Percentiles rank a stretch among this genome's conserved stretches.
phyloP scores from a whole-genome alignment of 2,888 invertebrate genomes.

The Miltochrista miniata region DNA sequence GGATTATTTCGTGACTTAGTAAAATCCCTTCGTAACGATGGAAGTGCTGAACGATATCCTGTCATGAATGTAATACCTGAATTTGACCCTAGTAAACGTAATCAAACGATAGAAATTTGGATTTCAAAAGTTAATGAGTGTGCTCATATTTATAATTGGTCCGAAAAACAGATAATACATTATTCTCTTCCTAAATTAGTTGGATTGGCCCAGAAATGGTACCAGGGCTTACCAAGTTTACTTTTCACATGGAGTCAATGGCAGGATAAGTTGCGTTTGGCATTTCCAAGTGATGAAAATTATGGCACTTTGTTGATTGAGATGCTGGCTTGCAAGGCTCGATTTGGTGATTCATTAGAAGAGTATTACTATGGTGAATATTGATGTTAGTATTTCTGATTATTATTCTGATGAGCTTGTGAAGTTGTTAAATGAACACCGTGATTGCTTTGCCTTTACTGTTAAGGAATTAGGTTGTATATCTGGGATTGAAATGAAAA shows the following conservation, averaged over 20 bases:
- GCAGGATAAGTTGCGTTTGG: neutral
- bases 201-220: neutral
- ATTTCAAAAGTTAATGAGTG: conserved; percentile 2
- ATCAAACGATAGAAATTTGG: neutral
- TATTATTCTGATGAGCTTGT: neutral
- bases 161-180: neutral
- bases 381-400: too few relatives aligned
- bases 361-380: neutral
- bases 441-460: too few relatives aligned
- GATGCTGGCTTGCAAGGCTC: neutral
- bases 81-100: neutral
- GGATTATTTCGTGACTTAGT: neutral
- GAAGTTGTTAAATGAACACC: neutral
- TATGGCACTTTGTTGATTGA: neutral
- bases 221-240: neutral
- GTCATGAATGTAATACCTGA: conserved; percentile 2
- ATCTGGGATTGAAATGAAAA: neutral
- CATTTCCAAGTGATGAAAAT: neutral
- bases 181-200: neutral
- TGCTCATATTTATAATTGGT: conserved; percentile 1
- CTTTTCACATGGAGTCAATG: neutral
- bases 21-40: too few relatives aligned
- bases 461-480: neutral
- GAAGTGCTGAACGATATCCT: too few relatives aligned
- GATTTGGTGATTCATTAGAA: neutral